Base-by-base conservation (phyloP, 2,113 vertebrate species). In the Hydrolagus affinis region DNA sequence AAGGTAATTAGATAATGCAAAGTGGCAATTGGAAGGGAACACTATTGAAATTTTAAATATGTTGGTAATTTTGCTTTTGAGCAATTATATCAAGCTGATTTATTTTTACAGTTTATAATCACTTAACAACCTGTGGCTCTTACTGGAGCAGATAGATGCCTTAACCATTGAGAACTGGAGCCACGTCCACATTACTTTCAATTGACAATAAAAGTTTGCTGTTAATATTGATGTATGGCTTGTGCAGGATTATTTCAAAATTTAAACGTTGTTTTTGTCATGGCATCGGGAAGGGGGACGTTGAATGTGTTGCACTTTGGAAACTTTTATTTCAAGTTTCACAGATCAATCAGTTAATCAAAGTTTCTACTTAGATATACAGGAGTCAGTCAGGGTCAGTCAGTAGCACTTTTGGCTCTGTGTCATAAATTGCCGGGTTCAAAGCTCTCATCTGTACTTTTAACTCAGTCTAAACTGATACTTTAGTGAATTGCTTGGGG, bases 1-100 rank as follows among this genome's bases (percentile, higher is more conserved):
- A 94, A 93, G 95, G 95, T 95, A 96, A 96, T 96, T 96, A 96
- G 94, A 94, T 94, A 94, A 94, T 94, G 92, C 94, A 92, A 93
- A 94, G 92, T 93, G 94, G 93, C 94, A 95, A 94, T 91, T 93
- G 92, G 91, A 88, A 92, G 92, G 92, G 93, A 90, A 88, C 92
- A 87, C 89, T 76, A 85, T 89, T 89, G 89, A 92, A 94, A 89
- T 93, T 93, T 93, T 93, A 93, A 93, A 93, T 94, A 93, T 93
- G 92, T 93, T 92, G 89, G 90, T 92, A 92, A 92, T 93, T 93
- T 91, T 92, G 91, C 89, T 89, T 92, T 87, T 77, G 89, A 92
- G 92, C 93, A 93, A 94, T 94, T 95, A 94, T 94, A 93, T 92
- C 90, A 90, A 90, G 90, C 90, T 93, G 93, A 94, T 94, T 95